Conservation (phyloP, 2,888 invertebrate species). For the Dinocampus coccinellae region DNA sequence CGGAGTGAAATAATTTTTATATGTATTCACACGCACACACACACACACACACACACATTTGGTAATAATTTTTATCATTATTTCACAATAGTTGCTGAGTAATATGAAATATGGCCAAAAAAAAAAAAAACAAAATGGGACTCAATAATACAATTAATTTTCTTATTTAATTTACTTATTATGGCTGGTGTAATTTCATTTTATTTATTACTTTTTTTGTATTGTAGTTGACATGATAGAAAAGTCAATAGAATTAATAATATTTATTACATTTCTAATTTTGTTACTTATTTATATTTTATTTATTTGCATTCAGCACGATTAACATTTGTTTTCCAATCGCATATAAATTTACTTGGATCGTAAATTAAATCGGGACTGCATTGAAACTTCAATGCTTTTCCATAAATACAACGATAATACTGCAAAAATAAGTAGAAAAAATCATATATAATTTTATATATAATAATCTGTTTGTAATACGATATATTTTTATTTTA, state of each 20-base stretch:
- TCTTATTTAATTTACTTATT: background rate
- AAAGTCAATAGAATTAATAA: background rate
- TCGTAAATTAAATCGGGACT: constrained; percentile 83
- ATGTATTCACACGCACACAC: no score
- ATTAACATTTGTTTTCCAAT: constrained; percentile 83
- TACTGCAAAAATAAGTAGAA: constrained; percentile 73
- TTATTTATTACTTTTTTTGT: background rate
- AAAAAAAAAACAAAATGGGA: background rate
- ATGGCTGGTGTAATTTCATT: background rate
- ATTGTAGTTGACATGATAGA: background rate
- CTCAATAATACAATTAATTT: background rate
- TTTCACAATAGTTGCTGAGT: background rate
- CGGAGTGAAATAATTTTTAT: background rate
- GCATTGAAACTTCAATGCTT: constrained; percentile 80
- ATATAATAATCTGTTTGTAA: constrained; percentile 11
- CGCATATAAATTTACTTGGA: constrained; percentile 78
- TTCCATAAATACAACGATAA: constrained; percentile 87
- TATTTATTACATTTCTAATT: background rate
- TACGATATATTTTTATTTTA: background rate
- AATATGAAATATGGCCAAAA: background rate
- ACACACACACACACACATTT: background rate
- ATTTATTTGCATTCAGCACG: constrained; percentile 72
- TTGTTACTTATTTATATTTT: background rate
- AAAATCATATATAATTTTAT: background rate
- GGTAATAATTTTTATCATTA: background rate